These are phyloP conservation scores for Argyra leucocephala DNA, from an alignment of 2,888 invertebrate species.

Conservation along the genomic window DNA sequence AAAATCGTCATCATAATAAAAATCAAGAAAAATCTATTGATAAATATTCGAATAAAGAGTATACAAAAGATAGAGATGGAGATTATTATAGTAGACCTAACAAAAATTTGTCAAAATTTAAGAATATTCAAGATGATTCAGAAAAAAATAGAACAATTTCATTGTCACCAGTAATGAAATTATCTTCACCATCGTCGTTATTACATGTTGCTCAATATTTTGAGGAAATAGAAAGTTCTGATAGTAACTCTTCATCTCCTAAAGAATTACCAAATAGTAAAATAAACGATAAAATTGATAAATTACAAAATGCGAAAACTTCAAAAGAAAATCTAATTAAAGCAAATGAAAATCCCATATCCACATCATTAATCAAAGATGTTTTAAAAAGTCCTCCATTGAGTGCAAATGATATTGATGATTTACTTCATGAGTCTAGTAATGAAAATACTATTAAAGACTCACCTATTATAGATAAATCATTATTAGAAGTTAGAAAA, in stretches of 20 bases:
- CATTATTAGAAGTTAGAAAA: constrained; percentile 25
- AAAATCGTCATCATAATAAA: not conserved
- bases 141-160: not conserved
- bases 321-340: constrained; percentile 1
- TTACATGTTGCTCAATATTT: not conserved
- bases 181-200: constrained; percentile 1
- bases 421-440: constrained; percentile 29
- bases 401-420: constrained; percentile 30
- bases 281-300: not conserved
- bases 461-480: not conserved
- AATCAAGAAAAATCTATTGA: not conserved
- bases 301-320: constrained; percentile 10
- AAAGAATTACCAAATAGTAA: constrained; percentile 13
- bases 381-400: constrained; percentile 35
- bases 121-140: too few species aligned
- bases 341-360: not conserved
- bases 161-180: not conserved
- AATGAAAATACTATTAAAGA: not conserved
- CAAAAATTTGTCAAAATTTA: too few species aligned
- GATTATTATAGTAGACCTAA: not conserved
- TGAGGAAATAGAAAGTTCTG: not conserved
- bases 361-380: constrained; percentile 26
- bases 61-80: not conserved
- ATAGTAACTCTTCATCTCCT: not conserved
- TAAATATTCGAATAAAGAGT: not conserved